phyloP scores from a whole-genome alignment of 2,797 vertebrate genomes.

The Enteromius paludinosus region DNA sequence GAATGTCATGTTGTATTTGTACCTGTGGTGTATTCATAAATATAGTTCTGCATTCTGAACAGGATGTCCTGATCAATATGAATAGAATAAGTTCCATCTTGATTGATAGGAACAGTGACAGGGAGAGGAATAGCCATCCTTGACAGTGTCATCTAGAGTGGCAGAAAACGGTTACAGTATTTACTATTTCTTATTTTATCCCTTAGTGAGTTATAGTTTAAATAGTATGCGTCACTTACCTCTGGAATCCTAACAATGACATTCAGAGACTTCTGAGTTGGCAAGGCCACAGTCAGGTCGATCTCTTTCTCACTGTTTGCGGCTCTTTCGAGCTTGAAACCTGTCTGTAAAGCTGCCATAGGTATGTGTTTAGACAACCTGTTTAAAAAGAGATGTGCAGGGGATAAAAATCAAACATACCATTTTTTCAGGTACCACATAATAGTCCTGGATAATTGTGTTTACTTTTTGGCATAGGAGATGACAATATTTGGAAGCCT shows the following conservation, averaged over 20 bases:
- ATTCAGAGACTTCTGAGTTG: slow-evolving; percentile 65
- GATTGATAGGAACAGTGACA: slow-evolving; percentile 66
- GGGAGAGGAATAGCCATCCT: slow-evolving; percentile 65
- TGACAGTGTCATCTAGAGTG: slow-evolving; percentile 68
- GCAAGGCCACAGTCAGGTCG: slow-evolving; percentile 67
- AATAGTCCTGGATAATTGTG: background rate
- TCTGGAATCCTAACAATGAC: slow-evolving; percentile 69
- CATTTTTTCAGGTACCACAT: background rate
- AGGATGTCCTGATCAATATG: background rate
- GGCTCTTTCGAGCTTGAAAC: slow-evolving; percentile 58
- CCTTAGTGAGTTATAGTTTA: background rate
- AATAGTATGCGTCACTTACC: slow-evolving; percentile 53
- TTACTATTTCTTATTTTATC: background rate
- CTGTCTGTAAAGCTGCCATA: slow-evolving; percentile 59
- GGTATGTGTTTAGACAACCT: slow-evolving; percentile 74
- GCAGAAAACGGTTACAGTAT: background rate
- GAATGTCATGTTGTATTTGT: background rate
- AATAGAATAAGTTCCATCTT: slow-evolving; percentile 50
- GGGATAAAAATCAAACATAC: background rate
- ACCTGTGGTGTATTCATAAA: slow-evolving; percentile 20
- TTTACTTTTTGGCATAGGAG: slow-evolving; percentile 72
- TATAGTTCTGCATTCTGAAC: background rate
- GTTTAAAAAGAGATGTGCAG: slow-evolving; percentile 30
- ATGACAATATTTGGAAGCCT: slow-evolving; percentile 74
- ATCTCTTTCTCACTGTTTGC: slow-evolving; percentile 76